A percentile compares a stretch with the other conserved stretches of the same genome.
Conservation (phyloP, 2,797 vertebrate genomes). For the Crocodylus rhombifer region DNA sequence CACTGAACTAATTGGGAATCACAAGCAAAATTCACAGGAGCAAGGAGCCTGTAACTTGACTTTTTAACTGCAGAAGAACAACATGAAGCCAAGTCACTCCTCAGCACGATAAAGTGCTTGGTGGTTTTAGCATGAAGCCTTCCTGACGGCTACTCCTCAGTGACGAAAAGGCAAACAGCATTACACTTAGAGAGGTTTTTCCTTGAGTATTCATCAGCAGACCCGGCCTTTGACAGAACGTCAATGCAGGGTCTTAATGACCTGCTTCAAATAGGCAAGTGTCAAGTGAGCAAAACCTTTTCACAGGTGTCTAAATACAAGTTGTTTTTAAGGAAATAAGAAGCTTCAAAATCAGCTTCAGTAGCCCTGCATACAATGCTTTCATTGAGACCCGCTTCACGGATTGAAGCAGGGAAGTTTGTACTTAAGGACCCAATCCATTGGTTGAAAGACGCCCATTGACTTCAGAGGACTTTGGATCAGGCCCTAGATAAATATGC, state of each 20-base stretch:
- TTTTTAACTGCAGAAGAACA: neutral
- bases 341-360: constrained; percentile 11
- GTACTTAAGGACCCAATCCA: neutral
- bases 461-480: neutral
- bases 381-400: neutral
- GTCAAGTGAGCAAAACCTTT: constrained; percentile 52
- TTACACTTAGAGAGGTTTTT: constrained; percentile 53
- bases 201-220: constrained; percentile 33
- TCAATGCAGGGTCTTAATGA: constrained; percentile 29
- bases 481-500: neutral
- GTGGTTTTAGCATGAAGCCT: constrained; percentile 4
- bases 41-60: neutral
- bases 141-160: constrained; percentile 52
- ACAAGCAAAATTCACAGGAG: constrained; percentile 13
- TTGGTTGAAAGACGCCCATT: neutral
- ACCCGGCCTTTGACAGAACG: constrained; percentile 6
- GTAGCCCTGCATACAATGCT: neutral
- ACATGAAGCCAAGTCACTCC: neutral
- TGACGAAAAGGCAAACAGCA: constrained; percentile 68
- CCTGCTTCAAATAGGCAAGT: constrained; percentile 4
- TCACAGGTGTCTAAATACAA: constrained; percentile 47
- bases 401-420: neutral
- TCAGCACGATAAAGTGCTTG: constrained; percentile 20
- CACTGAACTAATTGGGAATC: neutral
- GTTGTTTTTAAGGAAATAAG: constrained; percentile 40